Conservation (phyloP, 1,140 invertebrate species). For the Euura lappo region DNA sequence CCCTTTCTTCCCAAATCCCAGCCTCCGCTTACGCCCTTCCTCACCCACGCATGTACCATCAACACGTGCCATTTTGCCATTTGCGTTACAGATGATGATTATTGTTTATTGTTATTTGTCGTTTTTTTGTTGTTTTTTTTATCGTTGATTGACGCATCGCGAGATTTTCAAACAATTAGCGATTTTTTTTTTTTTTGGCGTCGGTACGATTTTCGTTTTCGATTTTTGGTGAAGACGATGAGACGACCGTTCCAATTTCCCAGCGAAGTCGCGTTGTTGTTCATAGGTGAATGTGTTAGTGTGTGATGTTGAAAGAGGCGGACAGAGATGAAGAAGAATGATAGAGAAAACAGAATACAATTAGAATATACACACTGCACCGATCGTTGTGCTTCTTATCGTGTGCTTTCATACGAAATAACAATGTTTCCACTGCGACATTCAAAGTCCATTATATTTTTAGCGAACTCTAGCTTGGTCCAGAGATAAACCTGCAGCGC, state of each 20-base stretch:
- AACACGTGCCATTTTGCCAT: conserved; percentile 51
- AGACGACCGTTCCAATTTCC: too few relatives aligned
- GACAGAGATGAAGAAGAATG: conserved; percentile 49
- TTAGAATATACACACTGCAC: conserved; percentile 42
- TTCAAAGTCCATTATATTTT: too few relatives aligned
- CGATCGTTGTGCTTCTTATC: conserved; percentile 20
- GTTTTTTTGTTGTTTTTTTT: neutral
- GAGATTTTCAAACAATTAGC: too few relatives aligned
- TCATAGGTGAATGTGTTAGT: conserved; percentile 34
- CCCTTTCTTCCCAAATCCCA: conserved; percentile 93
- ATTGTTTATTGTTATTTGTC: neutral
- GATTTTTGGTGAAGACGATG: too few relatives aligned
- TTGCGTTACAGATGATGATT: neutral
- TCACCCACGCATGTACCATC: conserved; percentile 60
- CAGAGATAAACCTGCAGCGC: too few relatives aligned
- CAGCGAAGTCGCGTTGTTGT: neutral
- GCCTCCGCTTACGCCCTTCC: conserved; percentile 89
- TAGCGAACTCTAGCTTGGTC: too few relatives aligned
- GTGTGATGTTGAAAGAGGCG: conserved; percentile 47
- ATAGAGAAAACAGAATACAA: conserved; percentile 53
- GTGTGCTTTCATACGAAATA: too few relatives aligned
- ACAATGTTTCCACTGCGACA: too few relatives aligned
- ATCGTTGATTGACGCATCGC: neutral
- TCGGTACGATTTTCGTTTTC: too few relatives aligned
- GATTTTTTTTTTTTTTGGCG: too few relatives aligned